Conservation (phyloP, 2,888 invertebrate species). For the Callyntrura sp. region DNA sequence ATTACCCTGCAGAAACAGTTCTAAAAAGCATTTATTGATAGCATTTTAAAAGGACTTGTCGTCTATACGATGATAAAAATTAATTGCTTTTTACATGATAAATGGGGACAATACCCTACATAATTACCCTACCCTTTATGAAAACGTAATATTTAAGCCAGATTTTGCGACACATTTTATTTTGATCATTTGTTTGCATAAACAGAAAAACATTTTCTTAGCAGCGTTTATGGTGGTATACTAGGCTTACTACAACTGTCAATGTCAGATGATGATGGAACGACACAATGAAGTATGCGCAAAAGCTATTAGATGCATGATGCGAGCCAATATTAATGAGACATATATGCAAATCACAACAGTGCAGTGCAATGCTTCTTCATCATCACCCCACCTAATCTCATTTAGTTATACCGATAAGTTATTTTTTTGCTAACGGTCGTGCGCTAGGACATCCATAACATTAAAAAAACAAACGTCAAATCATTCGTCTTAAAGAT, state of each 20-base stretch:
- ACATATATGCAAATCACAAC: constrained; percentile 19
- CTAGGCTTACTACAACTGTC: too few relatives aligned
- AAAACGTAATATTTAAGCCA: background rate
- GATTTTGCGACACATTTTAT: too few relatives aligned
- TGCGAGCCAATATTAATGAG: background rate
- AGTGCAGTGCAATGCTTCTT: background rate
- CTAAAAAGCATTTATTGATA: background rate
- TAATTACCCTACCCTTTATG: too few relatives aligned
- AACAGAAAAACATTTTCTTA: too few relatives aligned
- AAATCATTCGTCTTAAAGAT: constrained; percentile 33
- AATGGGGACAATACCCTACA: constrained; percentile 39
- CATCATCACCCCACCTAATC: constrained; percentile 11
- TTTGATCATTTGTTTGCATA: too few relatives aligned
- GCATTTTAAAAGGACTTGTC: background rate
- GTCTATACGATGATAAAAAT: constrained; percentile 26
- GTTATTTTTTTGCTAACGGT: background rate
- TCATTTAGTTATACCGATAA: too few relatives aligned
- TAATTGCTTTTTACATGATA: constrained; percentile 28
- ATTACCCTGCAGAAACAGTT: background rate
- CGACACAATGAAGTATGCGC: too few relatives aligned
- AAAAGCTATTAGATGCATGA: too few relatives aligned
- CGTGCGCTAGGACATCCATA: background rate
- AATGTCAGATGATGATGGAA: too few relatives aligned
- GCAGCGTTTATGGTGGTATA: too few relatives aligned
- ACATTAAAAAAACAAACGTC: background rate